Base-by-base conservation (phyloP, 2,888 invertebrate genomes). In the Mythimna pallens region DNA sequence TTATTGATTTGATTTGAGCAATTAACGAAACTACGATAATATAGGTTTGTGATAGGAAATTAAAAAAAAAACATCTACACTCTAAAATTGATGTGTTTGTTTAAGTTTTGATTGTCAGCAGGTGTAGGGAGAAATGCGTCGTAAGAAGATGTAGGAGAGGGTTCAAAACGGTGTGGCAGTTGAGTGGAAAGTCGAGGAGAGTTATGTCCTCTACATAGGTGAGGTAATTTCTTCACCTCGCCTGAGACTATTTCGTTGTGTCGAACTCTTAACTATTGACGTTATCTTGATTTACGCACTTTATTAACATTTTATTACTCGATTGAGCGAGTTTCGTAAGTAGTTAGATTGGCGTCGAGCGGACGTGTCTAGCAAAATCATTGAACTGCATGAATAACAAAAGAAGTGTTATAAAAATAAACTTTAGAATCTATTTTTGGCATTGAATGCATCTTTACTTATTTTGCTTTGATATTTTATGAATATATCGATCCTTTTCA, bases 251-350 rank as follows among this genome's bases (percentile, higher is more conserved):
- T 94, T 92, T 92, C 91, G 92, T 93, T 91, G 92, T 93, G 89
- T 93, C 92, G 89, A 90, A 92, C 91, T 92, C 92, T 93, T 92
- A 93, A 92, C 93, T 93, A 92, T 93, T 93, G 94, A 94, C 94
- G 92, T 93, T 94, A 95, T 95, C 95, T 95, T 95, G 95, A 95
- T 95, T 94, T 95, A 95, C 92, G 90, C 89, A 89, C 92, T 94
- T 94, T 94, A 94, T 94, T 94, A 94, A 94, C 93, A 95, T 95
- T 95, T 94, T 95, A 95, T 94, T 93, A 94, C 90, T 90, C 89
- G 90, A 92, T 89, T 90, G 91, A 92, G 90, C 87, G 90, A 89
- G 88, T 93, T 91, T 90, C 87, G 87, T 91, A 88, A 90, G 86
- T 88, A 90, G 84, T 87, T 87, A 83, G 83, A 86, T 84, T 76